phyloP scores from a whole-genome alignment of 1,140 invertebrate genomes.

The Dinothrombium tinctorium region DNA sequence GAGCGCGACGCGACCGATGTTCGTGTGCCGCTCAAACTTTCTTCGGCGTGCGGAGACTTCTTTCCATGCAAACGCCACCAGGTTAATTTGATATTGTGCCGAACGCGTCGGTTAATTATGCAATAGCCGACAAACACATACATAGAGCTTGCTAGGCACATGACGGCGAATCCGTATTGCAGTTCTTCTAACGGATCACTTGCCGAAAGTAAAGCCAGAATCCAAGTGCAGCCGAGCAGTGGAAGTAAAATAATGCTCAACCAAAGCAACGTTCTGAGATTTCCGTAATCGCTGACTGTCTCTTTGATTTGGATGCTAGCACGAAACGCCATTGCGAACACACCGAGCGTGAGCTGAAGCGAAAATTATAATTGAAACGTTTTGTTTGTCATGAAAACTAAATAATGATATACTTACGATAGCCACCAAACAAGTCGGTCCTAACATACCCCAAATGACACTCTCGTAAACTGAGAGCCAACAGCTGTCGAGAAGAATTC shows the following conservation, averaged over 20 bases:
- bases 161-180: constrained; percentile 41
- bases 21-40: constrained; percentile 21
- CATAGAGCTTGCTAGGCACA: constrained; percentile 38
- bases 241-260: constrained; percentile 50
- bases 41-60: constrained; percentile 39
- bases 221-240: constrained; percentile 49
- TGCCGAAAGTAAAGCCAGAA: constrained; percentile 48
- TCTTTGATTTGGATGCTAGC: constrained; percentile 75
- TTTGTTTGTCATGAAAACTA: background rate
- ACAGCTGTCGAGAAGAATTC: no score
- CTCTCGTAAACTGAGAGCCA: constrained; percentile 81
- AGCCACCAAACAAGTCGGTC: constrained; percentile 49
- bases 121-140: constrained; percentile 61
- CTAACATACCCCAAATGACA: constrained; percentile 70
- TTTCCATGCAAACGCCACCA: constrained; percentile 42
- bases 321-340: constrained; percentile 55
- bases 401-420: no score
- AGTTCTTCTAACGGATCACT: constrained; percentile 45
- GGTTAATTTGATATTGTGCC: constrained; percentile 19
- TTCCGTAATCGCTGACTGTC: constrained; percentile 67
- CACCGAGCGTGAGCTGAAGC: constrained; percentile 33
- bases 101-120: constrained; percentile 38
- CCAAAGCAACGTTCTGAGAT: constrained; percentile 61
- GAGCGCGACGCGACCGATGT: constrained; percentile 20
- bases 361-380: no score